Evolutionary conservation across 2,797 vertebrate genomes (phyloP).

Genomic region (Odontamblyopus lacepedii): DNA sequence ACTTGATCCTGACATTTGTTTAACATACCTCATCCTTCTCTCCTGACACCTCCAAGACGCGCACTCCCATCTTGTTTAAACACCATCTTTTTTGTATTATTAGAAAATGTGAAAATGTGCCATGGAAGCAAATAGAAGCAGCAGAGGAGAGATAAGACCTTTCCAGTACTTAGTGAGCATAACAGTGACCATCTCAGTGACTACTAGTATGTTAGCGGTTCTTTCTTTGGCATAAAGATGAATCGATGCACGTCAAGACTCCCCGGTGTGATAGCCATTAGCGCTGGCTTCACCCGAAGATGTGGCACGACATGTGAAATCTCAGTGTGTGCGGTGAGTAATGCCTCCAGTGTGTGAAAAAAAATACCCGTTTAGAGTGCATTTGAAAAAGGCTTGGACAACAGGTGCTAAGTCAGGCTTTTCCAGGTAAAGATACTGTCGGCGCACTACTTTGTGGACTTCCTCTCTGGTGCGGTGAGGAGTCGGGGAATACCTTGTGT

Average conservation of each 20-base stretch:
- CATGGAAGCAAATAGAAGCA: constrained; percentile 57
- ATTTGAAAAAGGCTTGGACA: constrained; percentile 38
- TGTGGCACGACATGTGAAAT: constrained; percentile 58
- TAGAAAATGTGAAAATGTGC: constrained; percentile 60
- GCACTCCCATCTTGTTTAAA: constrained; percentile 58
- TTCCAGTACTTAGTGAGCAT: constrained; percentile 47
- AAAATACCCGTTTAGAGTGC: constrained; percentile 52
- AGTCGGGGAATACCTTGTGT: constrained; percentile 36
- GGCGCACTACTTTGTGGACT: constrained; percentile 15
- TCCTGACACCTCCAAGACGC: constrained; percentile 46
- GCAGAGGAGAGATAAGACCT: constrained; percentile 58
- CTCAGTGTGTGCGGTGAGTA: constrained; percentile 23
- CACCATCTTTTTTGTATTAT: constrained; percentile 48
- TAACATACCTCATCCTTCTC: constrained; percentile 53
- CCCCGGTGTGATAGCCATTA: constrained; percentile 66
- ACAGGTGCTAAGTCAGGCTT: constrained; percentile 50
- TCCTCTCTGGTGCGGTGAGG: not conserved
- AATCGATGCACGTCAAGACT: constrained; percentile 58
- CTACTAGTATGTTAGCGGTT: constrained; percentile 32
- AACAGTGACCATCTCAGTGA: constrained; percentile 57
- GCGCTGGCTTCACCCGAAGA: constrained; percentile 40
- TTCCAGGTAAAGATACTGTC: constrained; percentile 34
- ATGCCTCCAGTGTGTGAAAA: constrained; percentile 56
- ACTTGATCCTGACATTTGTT: constrained; percentile 73
- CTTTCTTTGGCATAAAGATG: constrained; percentile 24